A percentile compares a stretch with the other conserved stretches of the same genome.
phyloP scores from a whole-genome alignment of 2,797 vertebrate genomes.

The Enteromius treurensis region DNA sequence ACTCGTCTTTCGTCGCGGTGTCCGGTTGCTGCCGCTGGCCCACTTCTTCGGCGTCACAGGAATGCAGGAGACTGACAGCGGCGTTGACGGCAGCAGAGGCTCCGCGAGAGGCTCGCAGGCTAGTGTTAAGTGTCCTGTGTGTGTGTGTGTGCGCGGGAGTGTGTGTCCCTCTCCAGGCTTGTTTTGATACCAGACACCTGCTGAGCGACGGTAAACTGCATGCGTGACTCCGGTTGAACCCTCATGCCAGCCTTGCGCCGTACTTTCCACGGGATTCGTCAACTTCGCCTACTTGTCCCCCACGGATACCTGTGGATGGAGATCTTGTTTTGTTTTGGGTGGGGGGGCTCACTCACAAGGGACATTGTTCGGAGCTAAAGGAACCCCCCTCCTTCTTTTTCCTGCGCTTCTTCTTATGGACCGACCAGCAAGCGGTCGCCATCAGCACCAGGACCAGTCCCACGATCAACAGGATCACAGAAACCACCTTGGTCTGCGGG shows the following conservation, averaged over 20 bases:
- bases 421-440: slow-evolving; percentile 78
- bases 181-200: slow-evolving; percentile 81
- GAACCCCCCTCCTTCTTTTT: slow-evolving; percentile 78
- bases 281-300: neutral
- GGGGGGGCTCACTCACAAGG: slow-evolving; percentile 68
- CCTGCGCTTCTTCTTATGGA: slow-evolving; percentile 79
- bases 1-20: slow-evolving; percentile 71
- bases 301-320: slow-evolving; percentile 16
- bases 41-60: slow-evolving; percentile 74
- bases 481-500: slow-evolving; percentile 89
- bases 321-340: slow-evolving; percentile 8
- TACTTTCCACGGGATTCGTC: slow-evolving; percentile 17
- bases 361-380: slow-evolving; percentile 78
- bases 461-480: slow-evolving; percentile 81
- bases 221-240: slow-evolving; percentile 19
- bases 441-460: slow-evolving; percentile 75
- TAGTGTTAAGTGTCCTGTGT: slow-evolving; percentile 67
- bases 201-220: slow-evolving; percentile 64
- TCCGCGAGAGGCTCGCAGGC: slow-evolving; percentile 73
- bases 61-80: slow-evolving; percentile 76
- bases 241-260: neutral
- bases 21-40: slow-evolving; percentile 76
- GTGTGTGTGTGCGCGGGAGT: slow-evolving; percentile 61
- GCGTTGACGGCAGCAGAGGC: slow-evolving; percentile 72
- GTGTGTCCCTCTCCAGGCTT: slow-evolving; percentile 67